Evolutionary conservation across 2,113 vertebrate genomes (phyloP).

Genomic region (Climacteris rufus): DNA sequence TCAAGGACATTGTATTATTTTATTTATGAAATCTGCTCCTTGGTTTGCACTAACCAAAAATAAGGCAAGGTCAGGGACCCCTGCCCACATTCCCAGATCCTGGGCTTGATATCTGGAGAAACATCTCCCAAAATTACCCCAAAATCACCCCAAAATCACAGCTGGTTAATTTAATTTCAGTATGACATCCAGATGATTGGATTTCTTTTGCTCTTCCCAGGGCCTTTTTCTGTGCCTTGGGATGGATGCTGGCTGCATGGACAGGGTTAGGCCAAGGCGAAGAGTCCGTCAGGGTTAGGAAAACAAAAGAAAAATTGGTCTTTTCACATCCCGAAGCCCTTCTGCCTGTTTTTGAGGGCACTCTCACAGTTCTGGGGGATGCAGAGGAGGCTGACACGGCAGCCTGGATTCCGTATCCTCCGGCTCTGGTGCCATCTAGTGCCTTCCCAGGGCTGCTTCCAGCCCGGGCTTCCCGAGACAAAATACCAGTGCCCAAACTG

Average conservation of each 20-base stretch:
- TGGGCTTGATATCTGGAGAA: background rate
- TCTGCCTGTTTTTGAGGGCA: background rate
- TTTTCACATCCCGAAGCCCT: background rate
- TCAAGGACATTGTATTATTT: background rate
- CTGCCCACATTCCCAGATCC: background rate
- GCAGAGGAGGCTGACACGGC: background rate
- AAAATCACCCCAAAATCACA: background rate
- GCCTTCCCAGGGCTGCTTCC: background rate
- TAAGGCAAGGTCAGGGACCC: background rate
- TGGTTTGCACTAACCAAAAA: background rate
- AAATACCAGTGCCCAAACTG: background rate
- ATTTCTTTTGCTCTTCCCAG: background rate
- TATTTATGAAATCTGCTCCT: background rate
- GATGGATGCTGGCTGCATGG: background rate
- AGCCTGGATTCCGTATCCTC: background rate
- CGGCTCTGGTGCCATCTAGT: slow-evolving; percentile 52
- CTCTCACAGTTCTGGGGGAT: background rate
- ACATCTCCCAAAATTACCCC: no score
- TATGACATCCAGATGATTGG: accelerated
- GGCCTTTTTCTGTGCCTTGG: background rate
- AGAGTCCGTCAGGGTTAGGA: background rate
- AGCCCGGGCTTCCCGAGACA: background rate
- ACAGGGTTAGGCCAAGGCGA: accelerated
- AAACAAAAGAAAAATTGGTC: accelerated
- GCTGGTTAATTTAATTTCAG: background rate